Base-by-base conservation (phyloP, 1,140 invertebrate genomes). In the Gonatopus flavifemur region DNA sequence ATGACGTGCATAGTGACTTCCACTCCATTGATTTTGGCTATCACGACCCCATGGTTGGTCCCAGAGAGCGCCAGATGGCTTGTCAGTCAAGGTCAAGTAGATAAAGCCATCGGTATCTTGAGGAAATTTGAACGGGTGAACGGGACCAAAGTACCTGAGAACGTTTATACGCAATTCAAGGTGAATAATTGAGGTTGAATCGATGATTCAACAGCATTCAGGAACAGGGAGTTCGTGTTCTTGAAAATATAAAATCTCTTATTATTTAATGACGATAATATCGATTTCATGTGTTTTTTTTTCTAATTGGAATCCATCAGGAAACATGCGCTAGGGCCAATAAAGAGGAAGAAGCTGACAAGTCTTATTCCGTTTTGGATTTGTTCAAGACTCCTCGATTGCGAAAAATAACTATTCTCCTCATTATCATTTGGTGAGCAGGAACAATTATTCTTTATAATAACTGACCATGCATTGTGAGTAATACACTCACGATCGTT, bases 41-140 rank as follows among this genome's bases (percentile, higher is more conserved):
- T 89, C 3, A 72, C 86, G 0, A 88, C 89, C 0, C 87, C 89
- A 0, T 87, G 84, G 75, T 57, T 90, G 2, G 86, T 93, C 4
- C 91, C 91, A 0, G 91, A 93, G 74, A 92, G 89, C 59, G 89
- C 89, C 1, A 84, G 89, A 80, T 93, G 90, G 90, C 67, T 94
- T 9, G 84, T 91, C 0, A 91, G 90, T 1, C 88, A 91, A 77
- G 90, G 90, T 3, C 81, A 88, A 64, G 78, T 90, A 1, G 87
- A 92, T 45, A 84, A 88, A 62, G 89, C 90, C 3, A 79, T 92
- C 18, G 70, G 72, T 8, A 93, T 93, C 25, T 78, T 94, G 49
- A 84, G 83, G 52, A 88, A 88, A 61, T 90, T 94, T 66, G 88
- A 92, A 62, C 81, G 81, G 48, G 83, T 91, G 13, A 94, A 94